Conservation (phyloP, 92 coral and sea anemone species). For the Porites cylindrica region DNA sequence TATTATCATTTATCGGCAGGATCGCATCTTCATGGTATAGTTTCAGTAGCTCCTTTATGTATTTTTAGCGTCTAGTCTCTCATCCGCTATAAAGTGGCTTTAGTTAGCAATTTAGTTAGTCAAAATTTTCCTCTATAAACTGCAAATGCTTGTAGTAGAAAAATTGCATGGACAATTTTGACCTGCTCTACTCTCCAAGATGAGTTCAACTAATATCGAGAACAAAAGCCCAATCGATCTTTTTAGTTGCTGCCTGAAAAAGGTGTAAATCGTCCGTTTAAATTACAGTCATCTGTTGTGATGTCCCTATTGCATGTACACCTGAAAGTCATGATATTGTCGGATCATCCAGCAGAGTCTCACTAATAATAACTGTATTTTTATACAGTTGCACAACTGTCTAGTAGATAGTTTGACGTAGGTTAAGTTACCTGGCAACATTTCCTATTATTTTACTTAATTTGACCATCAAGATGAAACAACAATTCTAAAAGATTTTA, state of each 20-base stretch:
- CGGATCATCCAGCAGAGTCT: neutral
- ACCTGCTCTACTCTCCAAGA: neutral
- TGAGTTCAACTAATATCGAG: neutral
- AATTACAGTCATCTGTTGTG: constrained; percentile 32
- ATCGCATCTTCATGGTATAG: neutral
- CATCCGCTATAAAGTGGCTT: too few relatives aligned
- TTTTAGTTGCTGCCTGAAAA: constrained; percentile 21
- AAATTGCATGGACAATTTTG: neutral
- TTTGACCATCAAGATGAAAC: neutral
- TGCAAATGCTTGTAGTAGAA: neutral
- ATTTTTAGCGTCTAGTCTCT: too few relatives aligned
- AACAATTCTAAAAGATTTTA: neutral
- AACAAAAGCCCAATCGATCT: constrained; percentile 4
- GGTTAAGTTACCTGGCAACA: neutral
- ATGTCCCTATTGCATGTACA: constrained; percentile 13
- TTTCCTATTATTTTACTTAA: neutral
- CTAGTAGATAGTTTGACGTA: neutral
- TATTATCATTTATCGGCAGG: too few relatives aligned
- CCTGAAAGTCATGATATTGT: too few relatives aligned
- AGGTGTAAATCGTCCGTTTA: constrained; percentile 37
- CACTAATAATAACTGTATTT: neutral
- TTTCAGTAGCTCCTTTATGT: neutral
- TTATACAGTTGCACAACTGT: neutral
- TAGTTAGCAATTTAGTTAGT: constrained; percentile 3
- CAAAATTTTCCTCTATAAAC: constrained; percentile 9